Base-by-base conservation (phyloP, 2,797 vertebrate genomes). In the Ctenochaetus hawaiiensis region DNA sequence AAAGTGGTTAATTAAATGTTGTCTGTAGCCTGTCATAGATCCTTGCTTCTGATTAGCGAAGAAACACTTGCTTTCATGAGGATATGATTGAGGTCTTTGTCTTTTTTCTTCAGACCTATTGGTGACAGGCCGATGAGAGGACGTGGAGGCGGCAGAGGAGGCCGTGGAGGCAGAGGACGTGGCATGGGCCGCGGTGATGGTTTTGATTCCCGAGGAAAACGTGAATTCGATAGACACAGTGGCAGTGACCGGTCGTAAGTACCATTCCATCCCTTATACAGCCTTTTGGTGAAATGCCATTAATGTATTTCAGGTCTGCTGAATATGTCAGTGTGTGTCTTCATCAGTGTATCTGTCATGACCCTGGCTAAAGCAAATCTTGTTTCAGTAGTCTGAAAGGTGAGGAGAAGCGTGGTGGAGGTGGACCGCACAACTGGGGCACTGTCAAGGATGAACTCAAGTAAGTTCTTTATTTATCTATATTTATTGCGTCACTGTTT, bases 351-450 rank as follows among this genome's bases (percentile, higher is more conserved):
- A 34, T 62, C 45, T 65, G 22, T 65, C 12, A 1, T 47, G 77
- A 67, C 67, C 79, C 59, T 82, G 85, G 85, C 91, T 95, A 93
- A 95, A 89, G 85, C 86, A 78, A 61, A 84, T 90, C 80, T 94
- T 96, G 95, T 96, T 98, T 96, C 96, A 99, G 98, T 95, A 96
- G 98, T 92, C 95, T 97, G 88, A 99, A 97, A 94, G 96, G 96
- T 20, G 98, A 99, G 88, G 98, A 99, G 90, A 99, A 99, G 89
- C 97, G 97, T 67, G 98, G 98, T 16, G 98, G 98, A 80, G 96
- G 98, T 72, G 98, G 98, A 91, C 97, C 98, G 51, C 98, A 99
- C 95, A 99, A 99, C 96, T 99, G 98, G 98, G 98, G 98, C 85
- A 99, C 96, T 41, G 98, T 99, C 91, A 99, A 99, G 95, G 98